Conservation (phyloP, 1,140 invertebrate genomes). For the Oncopeltus fasciatus region DNA sequence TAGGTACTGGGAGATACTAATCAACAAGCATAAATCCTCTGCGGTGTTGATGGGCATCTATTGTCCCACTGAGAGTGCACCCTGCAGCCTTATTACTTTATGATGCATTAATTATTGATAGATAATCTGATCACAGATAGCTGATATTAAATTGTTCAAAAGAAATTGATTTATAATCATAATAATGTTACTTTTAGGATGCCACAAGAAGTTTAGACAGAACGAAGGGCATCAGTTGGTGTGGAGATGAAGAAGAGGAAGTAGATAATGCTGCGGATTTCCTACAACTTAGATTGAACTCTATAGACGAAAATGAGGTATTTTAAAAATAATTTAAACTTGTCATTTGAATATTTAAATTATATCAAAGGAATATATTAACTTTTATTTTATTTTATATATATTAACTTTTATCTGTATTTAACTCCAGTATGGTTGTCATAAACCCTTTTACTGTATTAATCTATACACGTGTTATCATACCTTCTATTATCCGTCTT, state of each 20-base stretch:
- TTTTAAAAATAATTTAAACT: not conserved
- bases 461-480: too few relatives aligned
- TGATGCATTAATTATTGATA: too few relatives aligned
- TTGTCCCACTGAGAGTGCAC: too few relatives aligned
- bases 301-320: not conserved
- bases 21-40: too few relatives aligned
- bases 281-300: not conserved
- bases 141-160: not conserved
- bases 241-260: not conserved
- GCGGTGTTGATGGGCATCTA: too few relatives aligned
- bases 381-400: not conserved
- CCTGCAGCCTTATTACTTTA: too few relatives aligned
- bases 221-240: not conserved
- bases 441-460: not conserved
- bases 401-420: not conserved
- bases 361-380: not conserved
- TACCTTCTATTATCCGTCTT: too few relatives aligned
- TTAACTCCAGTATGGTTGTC: not conserved
- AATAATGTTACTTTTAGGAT: not conserved
- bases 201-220: slow-evolving; percentile 1
- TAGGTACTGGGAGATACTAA: too few relatives aligned
- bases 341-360: not conserved
- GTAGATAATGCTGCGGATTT: not conserved
- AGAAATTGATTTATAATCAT: not conserved
- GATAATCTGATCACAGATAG: too few relatives aligned